Evolutionary conservation across 2,113 vertebrate genomes (phyloP).

Genomic region (Barbus barbus): DNA sequence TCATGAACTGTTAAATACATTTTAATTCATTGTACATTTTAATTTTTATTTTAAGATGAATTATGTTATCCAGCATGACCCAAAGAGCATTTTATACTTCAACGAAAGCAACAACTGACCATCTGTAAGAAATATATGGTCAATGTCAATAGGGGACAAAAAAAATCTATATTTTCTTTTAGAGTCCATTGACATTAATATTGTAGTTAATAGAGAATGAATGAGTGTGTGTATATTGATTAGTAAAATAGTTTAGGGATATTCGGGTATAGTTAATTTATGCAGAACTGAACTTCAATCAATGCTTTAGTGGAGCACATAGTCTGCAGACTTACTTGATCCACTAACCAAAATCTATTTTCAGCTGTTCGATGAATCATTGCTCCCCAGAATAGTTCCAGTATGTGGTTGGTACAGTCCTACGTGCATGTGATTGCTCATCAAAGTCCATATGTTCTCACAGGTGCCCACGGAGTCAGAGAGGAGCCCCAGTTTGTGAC

Average conservation of each 20-base stretch:
- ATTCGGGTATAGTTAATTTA: slow-evolving; percentile 6
- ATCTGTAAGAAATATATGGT: no score
- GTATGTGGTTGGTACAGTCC: not conserved
- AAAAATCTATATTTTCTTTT: no score
- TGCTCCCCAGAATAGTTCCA: not conserved
- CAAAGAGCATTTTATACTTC: no score
- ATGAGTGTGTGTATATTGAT: slow-evolving; percentile 18
- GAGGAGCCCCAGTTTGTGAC: slow-evolving; percentile 99
- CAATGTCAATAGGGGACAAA: no score
- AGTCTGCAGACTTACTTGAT: slow-evolving; percentile 14
- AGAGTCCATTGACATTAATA: no score
- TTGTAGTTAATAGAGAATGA: not conserved
- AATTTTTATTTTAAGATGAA: no score
- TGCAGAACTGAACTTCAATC: slow-evolving; percentile 20
- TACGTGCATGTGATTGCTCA: slow-evolving; percentile 9
- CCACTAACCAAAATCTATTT: not conserved
- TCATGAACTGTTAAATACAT: no score
- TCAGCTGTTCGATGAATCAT: not conserved
- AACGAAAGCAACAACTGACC: no score
- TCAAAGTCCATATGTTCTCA: not conserved
- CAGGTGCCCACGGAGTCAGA: slow-evolving; percentile 91
- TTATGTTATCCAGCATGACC: no score
- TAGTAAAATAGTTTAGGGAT: slow-evolving; percentile 1
- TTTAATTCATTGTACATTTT: not conserved
- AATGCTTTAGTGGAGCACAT: not conserved